phyloP scores from a whole-genome alignment of 2,888 invertebrate genomes.

The Agrochola lota region DNA sequence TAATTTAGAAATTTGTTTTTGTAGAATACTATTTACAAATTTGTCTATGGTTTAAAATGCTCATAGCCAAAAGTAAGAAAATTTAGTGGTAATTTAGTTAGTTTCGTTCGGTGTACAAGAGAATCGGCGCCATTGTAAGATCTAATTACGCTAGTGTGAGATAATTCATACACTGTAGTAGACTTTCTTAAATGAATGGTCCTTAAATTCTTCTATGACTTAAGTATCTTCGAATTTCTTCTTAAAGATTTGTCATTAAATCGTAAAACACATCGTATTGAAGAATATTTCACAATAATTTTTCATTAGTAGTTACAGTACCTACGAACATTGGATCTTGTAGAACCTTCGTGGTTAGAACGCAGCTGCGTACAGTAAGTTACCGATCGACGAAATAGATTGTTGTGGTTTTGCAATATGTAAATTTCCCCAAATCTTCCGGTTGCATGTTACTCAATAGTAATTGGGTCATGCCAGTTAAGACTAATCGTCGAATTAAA shows the following conservation, averaged over 20 bases:
- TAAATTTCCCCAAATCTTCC: constrained; percentile 44
- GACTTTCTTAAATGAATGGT: not conserved
- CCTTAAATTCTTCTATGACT: not conserved
- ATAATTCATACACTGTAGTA: not conserved
- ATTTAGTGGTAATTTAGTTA: too few relatives aligned
- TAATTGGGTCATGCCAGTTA: constrained; percentile 62
- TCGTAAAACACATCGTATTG: not conserved
- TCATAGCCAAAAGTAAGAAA: too few relatives aligned
- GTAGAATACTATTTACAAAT: too few relatives aligned
- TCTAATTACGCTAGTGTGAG: not conserved
- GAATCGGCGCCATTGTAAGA: too few relatives aligned
- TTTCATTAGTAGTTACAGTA: not conserved
- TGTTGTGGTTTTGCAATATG: constrained; percentile 10
- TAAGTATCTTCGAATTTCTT: too few relatives aligned
- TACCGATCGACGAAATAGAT: not conserved
- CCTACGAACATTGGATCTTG: not conserved
- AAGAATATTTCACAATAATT: not conserved
- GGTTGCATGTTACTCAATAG: constrained; percentile 45
- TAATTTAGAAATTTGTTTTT: too few relatives aligned
- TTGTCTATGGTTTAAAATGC: too few relatives aligned
- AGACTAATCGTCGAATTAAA: constrained; percentile 66
- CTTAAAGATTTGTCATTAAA: not conserved
- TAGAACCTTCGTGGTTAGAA: too few relatives aligned
- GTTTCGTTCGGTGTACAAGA: too few relatives aligned
- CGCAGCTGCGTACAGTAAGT: constrained; percentile 6